Base-by-base conservation (phyloP, 2,113 vertebrate species). In the Microtus montanus region DNA sequence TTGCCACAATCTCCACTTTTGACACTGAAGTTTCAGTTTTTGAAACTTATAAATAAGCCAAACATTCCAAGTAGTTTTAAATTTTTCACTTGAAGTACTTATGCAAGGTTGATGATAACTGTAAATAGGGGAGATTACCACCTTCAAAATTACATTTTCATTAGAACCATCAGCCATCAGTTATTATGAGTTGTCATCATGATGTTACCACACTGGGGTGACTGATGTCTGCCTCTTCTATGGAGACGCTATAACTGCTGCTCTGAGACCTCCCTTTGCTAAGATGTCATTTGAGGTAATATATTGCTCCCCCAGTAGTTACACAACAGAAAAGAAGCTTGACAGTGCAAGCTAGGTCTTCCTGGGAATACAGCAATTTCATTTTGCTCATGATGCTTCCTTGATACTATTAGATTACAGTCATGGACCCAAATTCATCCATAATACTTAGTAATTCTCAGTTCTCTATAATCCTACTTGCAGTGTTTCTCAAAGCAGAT, bases 351-450 rank as follows among this genome's bases (percentile, higher is more conserved):
- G 52, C 74, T 89, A 47, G 20, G 38, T 66, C 66, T 93, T 93
- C 84, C 87, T 87, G 71, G 71, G 71, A 89, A 84, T 85, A 90
- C 35, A n/a, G n/a, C 19, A 74, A 35, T 24, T 54, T 78, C 61
- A 30, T 77, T 92, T 95, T 93, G 70, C 90, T 92, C 63, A 58
- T 41, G 33, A 82, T 77, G 8, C 58, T 87, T 94, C 66, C 44
- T 89, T 74, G 24, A 13, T 87, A 3, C 22, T 92, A 22, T 92
- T 47, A 90, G 61, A 86, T 82, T 82, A 93, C 33, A 68, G 58
- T 63, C 54, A 33, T 85, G 75, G 35, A 4, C 12, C 22, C 33
- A 93, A 92, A 89, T 14, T 13, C 12, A 83, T 86, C n/a, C 38
- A 54, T 35, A 96, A 88, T 54, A 47, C 9, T 88, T 77, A 70